These are phyloP conservation scores for Takifugu rubripes DNA, from an alignment of 2,797 vertebrate species.

Conservation along the genomic window DNA sequence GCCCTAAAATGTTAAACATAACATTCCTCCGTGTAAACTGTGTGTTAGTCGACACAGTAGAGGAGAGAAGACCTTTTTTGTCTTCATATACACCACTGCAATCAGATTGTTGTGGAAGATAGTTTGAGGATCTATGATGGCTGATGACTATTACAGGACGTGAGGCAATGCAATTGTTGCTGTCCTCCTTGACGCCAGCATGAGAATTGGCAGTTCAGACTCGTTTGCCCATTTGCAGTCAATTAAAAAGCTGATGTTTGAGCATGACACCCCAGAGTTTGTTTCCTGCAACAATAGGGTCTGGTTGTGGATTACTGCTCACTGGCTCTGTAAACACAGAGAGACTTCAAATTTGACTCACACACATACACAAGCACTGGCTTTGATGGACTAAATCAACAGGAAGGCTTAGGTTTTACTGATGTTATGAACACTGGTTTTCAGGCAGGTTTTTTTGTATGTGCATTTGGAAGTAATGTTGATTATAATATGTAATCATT, in stretches of 20 bases:
- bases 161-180: neutral
- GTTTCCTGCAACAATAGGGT: constrained; percentile 53
- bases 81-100: too few species aligned
- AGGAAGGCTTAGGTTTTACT: constrained; percentile 34
- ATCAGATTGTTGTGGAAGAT: too few species aligned
- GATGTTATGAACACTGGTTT: constrained; percentile 18
- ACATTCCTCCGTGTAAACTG: constrained; percentile 28
- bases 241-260: constrained; percentile 58
- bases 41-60: constrained; percentile 11
- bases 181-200: neutral
- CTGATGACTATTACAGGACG: neutral
- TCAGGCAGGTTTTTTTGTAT: constrained; percentile 15
- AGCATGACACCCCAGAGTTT: constrained; percentile 55
- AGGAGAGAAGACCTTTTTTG: too few species aligned
- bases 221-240: constrained; percentile 61
- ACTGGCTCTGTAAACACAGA: constrained; percentile 57
- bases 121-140: neutral
- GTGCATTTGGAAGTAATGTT: constrained; percentile 10
- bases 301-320: constrained; percentile 51
- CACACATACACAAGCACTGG: neutral
- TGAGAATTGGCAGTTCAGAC: constrained; percentile 33
- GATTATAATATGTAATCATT: constrained; percentile 26
- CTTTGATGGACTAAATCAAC: constrained; percentile 20
- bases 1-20: constrained; percentile 33
- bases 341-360: constrained; percentile 57